Evolutionary conservation across 2,888 invertebrate species (phyloP).

Genomic region (Xanthorhoe designata): DNA sequence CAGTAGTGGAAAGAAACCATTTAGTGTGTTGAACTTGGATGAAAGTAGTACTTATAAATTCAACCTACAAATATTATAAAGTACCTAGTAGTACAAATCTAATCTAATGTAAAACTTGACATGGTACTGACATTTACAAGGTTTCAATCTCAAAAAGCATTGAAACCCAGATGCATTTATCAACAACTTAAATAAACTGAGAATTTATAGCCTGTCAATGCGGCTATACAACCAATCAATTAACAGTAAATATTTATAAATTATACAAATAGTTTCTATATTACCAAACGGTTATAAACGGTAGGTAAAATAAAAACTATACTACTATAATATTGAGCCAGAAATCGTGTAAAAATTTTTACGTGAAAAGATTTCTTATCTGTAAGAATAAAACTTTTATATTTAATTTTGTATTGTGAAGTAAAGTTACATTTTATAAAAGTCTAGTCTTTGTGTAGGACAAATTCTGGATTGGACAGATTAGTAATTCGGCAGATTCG

Average conservation of each 20-base stretch:
- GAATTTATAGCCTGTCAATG: constrained; percentile 76
- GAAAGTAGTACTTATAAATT: not conserved
- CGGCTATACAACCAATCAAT: constrained; percentile 69
- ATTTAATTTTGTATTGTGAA: not conserved
- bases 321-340: no score
- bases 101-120: not conserved
- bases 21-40: not conserved
- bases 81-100: no score
- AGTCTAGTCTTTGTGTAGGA: no score
- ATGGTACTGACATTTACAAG: constrained; percentile 22
- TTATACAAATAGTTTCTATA: constrained; percentile 47
- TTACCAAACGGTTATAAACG: no score
- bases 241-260: constrained; percentile 56
- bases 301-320: no score
- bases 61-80: no score
- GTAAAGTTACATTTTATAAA: no score
- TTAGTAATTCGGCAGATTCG: no score
- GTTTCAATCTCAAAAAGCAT: constrained; percentile 15
- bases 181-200: constrained; percentile 32
- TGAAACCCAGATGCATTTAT: constrained; percentile 28
- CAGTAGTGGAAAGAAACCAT: no score
- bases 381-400: not conserved
- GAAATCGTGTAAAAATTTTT: not conserved
- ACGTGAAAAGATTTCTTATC: not conserved
- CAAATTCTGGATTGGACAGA: no score